Conservation (phyloP, 1,140 invertebrate genomes). For the Drosophila malerkotliana region DNA sequence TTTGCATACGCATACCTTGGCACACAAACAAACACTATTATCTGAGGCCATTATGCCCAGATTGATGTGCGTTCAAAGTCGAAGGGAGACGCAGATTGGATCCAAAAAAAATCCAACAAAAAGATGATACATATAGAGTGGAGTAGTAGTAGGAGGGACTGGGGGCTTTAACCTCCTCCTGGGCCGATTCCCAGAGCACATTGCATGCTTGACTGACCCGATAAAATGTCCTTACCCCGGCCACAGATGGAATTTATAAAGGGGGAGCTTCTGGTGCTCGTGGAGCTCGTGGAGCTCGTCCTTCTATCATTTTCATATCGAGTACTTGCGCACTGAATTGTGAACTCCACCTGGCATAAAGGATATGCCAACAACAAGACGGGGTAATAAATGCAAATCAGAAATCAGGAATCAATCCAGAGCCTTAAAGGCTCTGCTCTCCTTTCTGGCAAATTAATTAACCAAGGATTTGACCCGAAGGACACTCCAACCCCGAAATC, state of each 20-base stretch:
- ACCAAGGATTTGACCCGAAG: constrained; percentile 38
- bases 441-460: constrained; percentile 50
- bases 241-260: background rate
- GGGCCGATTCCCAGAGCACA: constrained; percentile 5
- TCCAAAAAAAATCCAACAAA: constrained; percentile 7
- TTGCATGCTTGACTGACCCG: constrained; percentile 66
- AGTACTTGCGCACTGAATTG: constrained; percentile 20
- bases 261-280: background rate
- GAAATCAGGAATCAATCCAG: constrained; percentile 39
- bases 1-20: constrained; percentile 66
- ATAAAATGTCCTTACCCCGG: constrained; percentile 39
- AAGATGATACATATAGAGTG: background rate
- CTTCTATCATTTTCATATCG: background rate
- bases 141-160: background rate
- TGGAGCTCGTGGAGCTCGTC: background rate
- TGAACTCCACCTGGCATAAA: constrained; percentile 58
- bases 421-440: constrained; percentile 10
- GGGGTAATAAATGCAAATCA: constrained; percentile 58
- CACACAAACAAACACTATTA: constrained; percentile 77
- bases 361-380: constrained; percentile 30
- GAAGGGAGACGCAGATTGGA: constrained; percentile 28
- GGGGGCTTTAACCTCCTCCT: background rate
- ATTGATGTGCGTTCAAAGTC: constrained; percentile 66
- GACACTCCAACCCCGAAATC: constrained; percentile 6
- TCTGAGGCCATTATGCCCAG: constrained; percentile 70